A percentile compares a stretch with the other conserved stretches of the same genome.
These are phyloP conservation scores for Slavum lentiscoides DNA, from an alignment of 2,888 invertebrate genomes.

Conservation along the genomic window DNA sequence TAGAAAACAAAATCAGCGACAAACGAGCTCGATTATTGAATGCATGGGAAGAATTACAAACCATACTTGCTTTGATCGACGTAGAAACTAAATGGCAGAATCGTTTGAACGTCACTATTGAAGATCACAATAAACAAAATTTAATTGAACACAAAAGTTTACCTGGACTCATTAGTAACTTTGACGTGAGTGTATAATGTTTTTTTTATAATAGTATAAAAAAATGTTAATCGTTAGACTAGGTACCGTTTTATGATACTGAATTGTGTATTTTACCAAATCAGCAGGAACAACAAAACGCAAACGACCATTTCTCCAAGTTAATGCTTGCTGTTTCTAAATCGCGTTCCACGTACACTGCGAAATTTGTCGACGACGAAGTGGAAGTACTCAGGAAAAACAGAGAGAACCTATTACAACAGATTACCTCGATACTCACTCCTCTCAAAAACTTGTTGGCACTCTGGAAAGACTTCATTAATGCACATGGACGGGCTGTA, in stretches of 20 bases:
- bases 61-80: constrained; percentile 13
- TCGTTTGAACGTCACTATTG: constrained; percentile 16
- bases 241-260: background rate
- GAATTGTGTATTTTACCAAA: background rate
- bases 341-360: constrained; percentile 62
- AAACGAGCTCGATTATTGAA: constrained; percentile 7
- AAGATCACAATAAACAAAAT: constrained; percentile 11
- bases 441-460: constrained; percentile 66
- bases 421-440: constrained; percentile 56
- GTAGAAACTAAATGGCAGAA: constrained; percentile 22
- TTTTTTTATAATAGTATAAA: background rate
- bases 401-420: constrained; percentile 32
- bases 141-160: constrained; percentile 30
- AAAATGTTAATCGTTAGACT: background rate
- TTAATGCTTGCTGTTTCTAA: constrained; percentile 63
- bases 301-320: constrained; percentile 28
- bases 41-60: constrained; percentile 37
- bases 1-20: constrained; percentile 24
- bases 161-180: constrained; percentile 21
- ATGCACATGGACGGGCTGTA: constrained; percentile 73
- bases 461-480: constrained; percentile 70
- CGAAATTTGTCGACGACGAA: constrained; percentile 63
- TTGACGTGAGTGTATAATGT: constrained; percentile 20
- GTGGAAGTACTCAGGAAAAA: constrained; percentile 38
- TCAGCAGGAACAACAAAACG: constrained; percentile 41